Evolutionary conservation across 37 sponge, comb jelly and placozoan species (phyloP).

Genomic region (Agelas oroides): DNA sequence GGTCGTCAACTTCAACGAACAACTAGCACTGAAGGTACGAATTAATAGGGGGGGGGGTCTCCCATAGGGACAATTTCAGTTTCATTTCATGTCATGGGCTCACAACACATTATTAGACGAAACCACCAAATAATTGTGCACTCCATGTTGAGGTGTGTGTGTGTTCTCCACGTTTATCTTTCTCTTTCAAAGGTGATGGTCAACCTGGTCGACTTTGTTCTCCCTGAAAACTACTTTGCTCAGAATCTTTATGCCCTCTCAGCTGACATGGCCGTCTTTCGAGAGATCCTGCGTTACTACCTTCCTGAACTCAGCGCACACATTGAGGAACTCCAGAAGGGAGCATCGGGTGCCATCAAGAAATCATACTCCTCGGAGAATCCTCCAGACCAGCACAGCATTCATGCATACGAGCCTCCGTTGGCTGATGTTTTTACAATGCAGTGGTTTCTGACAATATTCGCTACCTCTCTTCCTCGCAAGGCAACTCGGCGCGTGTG

Average conservation of each 20-base stretch:
- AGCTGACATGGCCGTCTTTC: constrained; percentile 83
- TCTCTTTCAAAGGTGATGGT: constrained; percentile 66
- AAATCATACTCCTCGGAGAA: constrained; percentile 62
- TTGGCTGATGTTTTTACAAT: constrained; percentile 88
- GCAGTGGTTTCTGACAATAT: constrained; percentile 94
- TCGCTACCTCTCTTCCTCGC: constrained; percentile 78
- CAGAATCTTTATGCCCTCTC: constrained; percentile 80
- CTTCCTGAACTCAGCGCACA: constrained; percentile 82
- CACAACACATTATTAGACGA: no score
- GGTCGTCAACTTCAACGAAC: constrained; percentile 80
- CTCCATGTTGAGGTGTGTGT: no score
- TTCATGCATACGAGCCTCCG: constrained; percentile 85
- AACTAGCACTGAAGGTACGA: constrained; percentile 72
- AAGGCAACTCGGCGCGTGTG: constrained; percentile 78
- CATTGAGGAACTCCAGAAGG: constrained; percentile 54
- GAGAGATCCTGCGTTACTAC: constrained; percentile 69
- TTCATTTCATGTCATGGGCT: not conserved
- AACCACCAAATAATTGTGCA: no score
- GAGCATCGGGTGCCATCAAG: constrained; percentile 35
- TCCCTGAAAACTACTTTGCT: constrained; percentile 91
- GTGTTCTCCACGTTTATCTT: no score
- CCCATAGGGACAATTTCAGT: not conserved
- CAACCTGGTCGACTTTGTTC: constrained; percentile 78
- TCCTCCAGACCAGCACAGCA: constrained; percentile 48
- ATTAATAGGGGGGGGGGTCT: no score